Evolutionary conservation across 2,888 invertebrate genomes (phyloP).

Genomic region (Melolontha melolontha): DNA sequence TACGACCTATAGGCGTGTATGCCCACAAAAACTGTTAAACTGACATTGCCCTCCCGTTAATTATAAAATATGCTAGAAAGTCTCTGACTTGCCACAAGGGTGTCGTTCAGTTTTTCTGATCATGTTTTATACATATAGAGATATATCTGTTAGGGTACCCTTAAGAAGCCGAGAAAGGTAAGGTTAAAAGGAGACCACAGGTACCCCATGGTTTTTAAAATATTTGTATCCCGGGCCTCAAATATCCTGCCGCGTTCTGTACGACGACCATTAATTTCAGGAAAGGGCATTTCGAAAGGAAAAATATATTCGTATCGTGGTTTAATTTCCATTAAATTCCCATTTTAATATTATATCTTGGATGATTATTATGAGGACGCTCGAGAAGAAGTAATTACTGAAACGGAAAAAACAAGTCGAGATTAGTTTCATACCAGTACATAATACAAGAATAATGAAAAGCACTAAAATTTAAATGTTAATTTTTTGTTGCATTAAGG

Average conservation of each 20-base stretch:
- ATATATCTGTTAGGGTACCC: slow-evolving; percentile 21
- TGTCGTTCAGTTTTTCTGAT: not conserved
- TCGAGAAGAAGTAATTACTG: slow-evolving; percentile 18
- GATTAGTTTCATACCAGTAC: not conserved
- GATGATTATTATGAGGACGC: slow-evolving; percentile 44
- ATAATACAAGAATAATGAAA: too few species aligned
- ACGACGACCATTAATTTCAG: slow-evolving; percentile 50
- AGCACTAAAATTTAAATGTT: too few species aligned
- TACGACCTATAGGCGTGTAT: slow-evolving; percentile 26
- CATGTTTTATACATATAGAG: slow-evolving; percentile 25
- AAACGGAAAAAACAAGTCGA: slow-evolving; percentile 1
- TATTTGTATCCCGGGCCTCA: slow-evolving; percentile 42
- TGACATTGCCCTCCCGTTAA: slow-evolving; percentile 28
- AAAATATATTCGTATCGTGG: slow-evolving; percentile 39
- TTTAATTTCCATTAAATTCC: slow-evolving; percentile 51
- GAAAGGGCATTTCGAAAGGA: slow-evolving; percentile 38
- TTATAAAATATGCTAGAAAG: slow-evolving; percentile 31
- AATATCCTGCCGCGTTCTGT: slow-evolving; percentile 50
- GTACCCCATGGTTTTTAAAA: slow-evolving; percentile 49
- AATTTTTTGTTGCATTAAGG: too few species aligned
- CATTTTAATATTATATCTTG: slow-evolving; percentile 48
- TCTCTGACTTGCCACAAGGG: slow-evolving; percentile 22
- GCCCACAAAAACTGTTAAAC: slow-evolving; percentile 32
- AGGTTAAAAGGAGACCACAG: slow-evolving; percentile 29
- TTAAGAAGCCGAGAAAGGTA: slow-evolving; percentile 13